A percentile compares a stretch with the other conserved stretches of the same genome.
Conservation (phyloP, 2,797 vertebrate species). For the Scomberomorus guttatus region DNA sequence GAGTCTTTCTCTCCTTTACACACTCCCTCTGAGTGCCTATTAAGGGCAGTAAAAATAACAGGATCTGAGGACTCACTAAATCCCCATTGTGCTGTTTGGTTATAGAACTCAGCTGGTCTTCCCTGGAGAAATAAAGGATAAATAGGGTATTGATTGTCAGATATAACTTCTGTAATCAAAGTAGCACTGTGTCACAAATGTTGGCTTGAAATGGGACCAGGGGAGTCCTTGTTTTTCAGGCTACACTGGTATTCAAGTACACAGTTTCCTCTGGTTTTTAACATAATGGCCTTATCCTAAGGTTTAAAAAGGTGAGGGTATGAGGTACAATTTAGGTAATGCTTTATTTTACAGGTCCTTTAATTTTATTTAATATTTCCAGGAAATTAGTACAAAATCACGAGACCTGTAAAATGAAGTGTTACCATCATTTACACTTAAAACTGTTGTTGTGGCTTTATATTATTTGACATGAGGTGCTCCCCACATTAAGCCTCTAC, state of each 20-base stretch:
- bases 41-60: conserved; percentile 18
- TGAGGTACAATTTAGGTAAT: background rate
- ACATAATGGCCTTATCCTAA: background rate
- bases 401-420: no score
- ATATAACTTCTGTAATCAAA: conserved; percentile 1
- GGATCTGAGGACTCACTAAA: background rate
- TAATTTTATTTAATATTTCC: no score
- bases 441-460: no score
- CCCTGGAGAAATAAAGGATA: background rate
- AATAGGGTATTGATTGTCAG: background rate
- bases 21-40: background rate
- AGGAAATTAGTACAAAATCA: no score
- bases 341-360: no score
- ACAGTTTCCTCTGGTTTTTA: background rate
- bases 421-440: no score
- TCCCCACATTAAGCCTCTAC: no score
- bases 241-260: background rate
- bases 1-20: conserved; percentile 1
- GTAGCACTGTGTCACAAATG: background rate
- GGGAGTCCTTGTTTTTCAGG: background rate
- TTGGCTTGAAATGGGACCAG: background rate
- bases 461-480: no score
- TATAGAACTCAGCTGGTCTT: background rate
- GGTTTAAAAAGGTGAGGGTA: background rate
- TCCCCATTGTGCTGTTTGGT: background rate